Percentiles rank a stretch among this genome's conserved stretches.
Conservation (phyloP, 1,140 invertebrate genomes). For the Tetraneura akinire region DNA sequence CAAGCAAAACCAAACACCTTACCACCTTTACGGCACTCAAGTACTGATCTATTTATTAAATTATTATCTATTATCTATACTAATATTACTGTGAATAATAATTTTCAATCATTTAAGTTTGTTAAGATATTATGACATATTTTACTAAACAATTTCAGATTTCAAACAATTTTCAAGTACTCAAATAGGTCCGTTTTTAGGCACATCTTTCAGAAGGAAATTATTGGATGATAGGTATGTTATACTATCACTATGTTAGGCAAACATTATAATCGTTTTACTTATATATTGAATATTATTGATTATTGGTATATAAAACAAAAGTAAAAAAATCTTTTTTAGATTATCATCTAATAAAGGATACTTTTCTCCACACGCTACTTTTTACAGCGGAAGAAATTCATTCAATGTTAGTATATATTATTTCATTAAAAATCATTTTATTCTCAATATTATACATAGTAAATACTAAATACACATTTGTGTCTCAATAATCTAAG, state of each 20-base stretch:
- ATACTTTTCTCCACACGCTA: conserved; percentile 32
- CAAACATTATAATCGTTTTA: too few relatives aligned
- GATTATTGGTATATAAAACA: too few relatives aligned
- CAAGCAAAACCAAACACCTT: conserved; percentile 24
- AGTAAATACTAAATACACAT: too few relatives aligned
- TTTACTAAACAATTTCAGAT: conserved; percentile 31
- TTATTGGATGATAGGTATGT: conserved; percentile 36
- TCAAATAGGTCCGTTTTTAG: conserved; percentile 22
- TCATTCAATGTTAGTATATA: conserved; percentile 34
- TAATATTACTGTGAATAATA: neutral
- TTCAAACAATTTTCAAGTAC: conserved; percentile 42
- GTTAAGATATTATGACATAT: neutral
- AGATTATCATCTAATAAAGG: conserved; percentile 34
- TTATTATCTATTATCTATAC: too few relatives aligned
- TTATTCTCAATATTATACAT: too few relatives aligned
- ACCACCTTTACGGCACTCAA: conserved; percentile 35
- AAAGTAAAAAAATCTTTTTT: neutral
- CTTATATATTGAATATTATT: too few relatives aligned
- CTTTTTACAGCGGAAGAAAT: conserved; percentile 17
- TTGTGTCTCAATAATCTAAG: too few relatives aligned
- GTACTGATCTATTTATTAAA: conserved; percentile 1
- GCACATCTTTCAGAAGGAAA: conserved; percentile 8
- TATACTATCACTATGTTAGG: too few relatives aligned
- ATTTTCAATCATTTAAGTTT: neutral
- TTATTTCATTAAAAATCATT: neutral